phyloP scores from a whole-genome alignment of 2,113 vertebrate species.

The Ceuthmochares aereus region DNA sequence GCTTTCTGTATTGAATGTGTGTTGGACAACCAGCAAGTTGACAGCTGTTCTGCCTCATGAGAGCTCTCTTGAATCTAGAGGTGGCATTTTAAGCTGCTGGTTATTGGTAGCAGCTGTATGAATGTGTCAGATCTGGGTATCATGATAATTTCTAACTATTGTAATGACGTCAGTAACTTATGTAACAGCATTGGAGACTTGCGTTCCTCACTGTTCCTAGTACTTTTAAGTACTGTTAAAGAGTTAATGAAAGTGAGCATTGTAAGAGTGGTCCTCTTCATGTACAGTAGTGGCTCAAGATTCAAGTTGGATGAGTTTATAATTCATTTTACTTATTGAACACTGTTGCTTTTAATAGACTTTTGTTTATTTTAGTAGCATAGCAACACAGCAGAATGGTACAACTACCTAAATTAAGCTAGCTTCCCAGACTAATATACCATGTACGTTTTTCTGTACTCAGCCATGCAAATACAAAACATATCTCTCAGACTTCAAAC shows the following conservation, averaged over 20 bases:
- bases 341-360: neutral
- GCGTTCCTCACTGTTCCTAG: neutral
- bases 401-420: neutral
- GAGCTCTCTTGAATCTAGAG: neutral
- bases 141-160: neutral
- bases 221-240: neutral
- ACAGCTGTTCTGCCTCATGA: neutral
- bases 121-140: neutral
- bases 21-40: neutral
- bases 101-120: slow-evolving; percentile 15
- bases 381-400: neutral
- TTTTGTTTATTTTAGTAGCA: neutral
- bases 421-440: neutral
- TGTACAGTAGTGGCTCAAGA: neutral
- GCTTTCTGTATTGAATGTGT: neutral
- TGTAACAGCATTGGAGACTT: neutral
- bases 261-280: neutral
- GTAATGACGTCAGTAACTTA: neutral
- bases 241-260: neutral
- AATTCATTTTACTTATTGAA: neutral
- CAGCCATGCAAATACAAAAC: neutral
- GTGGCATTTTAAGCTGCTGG: neutral
- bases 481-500: neutral
- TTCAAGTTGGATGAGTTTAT: neutral
- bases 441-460: neutral